Evolutionary conservation across 2,888 invertebrate species (phyloP).

Genomic region (Leucania comma): DNA sequence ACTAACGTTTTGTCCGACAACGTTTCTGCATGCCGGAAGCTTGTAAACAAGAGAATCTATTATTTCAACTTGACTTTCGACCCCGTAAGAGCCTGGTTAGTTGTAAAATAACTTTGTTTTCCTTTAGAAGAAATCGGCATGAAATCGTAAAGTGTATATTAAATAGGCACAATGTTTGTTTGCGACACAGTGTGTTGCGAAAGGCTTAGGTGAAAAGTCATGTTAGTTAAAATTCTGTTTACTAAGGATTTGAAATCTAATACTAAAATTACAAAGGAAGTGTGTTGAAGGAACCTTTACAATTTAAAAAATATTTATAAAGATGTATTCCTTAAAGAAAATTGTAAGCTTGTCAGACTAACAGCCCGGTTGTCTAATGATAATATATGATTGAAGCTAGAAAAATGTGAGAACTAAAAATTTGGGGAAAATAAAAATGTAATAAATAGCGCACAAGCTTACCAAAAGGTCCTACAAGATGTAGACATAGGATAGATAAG

Average conservation of each 20-base stretch:
- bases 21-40: slow-evolving; percentile 45
- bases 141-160: slow-evolving; percentile 25
- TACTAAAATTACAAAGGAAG: background rate
- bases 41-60: slow-evolving; percentile 38
- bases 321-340: background rate
- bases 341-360: background rate
- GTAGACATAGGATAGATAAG: background rate
- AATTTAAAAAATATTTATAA: background rate
- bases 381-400: background rate
- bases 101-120: slow-evolving; percentile 31
- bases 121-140: slow-evolving; percentile 29
- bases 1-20: slow-evolving; percentile 16
- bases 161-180: slow-evolving; percentile 21
- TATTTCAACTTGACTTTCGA: slow-evolving; percentile 45
- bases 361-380: background rate
- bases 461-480: background rate
- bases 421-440: too few species aligned
- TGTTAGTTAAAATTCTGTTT: background rate
- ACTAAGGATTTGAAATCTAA: slow-evolving; percentile 5
- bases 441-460: too few species aligned
- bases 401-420: background rate
- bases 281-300: background rate
- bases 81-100: slow-evolving; percentile 2
- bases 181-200: slow-evolving; percentile 23
- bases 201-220: background rate